These are phyloP conservation scores for Oligia strigilis DNA, from an alignment of 2,888 invertebrate genomes.

Conservation along the genomic window DNA sequence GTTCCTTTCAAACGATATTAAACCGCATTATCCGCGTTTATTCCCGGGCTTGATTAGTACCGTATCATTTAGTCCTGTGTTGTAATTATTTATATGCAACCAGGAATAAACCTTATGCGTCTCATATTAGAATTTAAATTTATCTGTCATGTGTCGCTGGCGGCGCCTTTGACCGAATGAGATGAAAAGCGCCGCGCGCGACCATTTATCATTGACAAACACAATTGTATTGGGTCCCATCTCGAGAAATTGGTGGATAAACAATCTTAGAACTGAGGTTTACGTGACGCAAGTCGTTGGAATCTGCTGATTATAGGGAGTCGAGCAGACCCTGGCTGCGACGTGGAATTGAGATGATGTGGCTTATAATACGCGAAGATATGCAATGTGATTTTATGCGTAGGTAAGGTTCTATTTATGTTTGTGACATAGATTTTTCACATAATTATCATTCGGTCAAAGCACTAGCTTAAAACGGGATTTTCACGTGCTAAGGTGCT, in stretches of 20 bases:
- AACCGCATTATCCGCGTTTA: slow-evolving; percentile 89
- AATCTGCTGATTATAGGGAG: slow-evolving; percentile 66
- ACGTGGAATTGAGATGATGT: slow-evolving; percentile 32
- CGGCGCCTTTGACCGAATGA: slow-evolving; percentile 87
- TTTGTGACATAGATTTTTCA: neutral
- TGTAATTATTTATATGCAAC: slow-evolving; percentile 84
- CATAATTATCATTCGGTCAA: neutral
- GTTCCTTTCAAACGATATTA: slow-evolving; percentile 89
- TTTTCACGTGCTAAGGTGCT: neutral
- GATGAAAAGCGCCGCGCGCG: slow-evolving; percentile 89
- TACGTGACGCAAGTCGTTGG: slow-evolving; percentile 74
- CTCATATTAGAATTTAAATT: slow-evolving; percentile 68
- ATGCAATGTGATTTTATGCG: neutral
- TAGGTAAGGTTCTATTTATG: neutral
- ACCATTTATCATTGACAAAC: slow-evolving; percentile 91
- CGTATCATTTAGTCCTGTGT: slow-evolving; percentile 90
- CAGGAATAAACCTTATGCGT: slow-evolving; percentile 69
- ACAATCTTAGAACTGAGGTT: slow-evolving; percentile 84
- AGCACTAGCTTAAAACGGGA: neutral
- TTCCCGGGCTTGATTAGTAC: slow-evolving; percentile 89
- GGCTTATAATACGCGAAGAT: slow-evolving; percentile 22
- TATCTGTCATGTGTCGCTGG: slow-evolving; percentile 61
- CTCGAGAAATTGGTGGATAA: slow-evolving; percentile 88
- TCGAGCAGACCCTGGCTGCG: slow-evolving; percentile 38
- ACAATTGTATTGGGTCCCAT: slow-evolving; percentile 89